Evolutionary conservation across 2,113 vertebrate species (phyloP).

Genomic region (Spea bombifrons): DNA sequence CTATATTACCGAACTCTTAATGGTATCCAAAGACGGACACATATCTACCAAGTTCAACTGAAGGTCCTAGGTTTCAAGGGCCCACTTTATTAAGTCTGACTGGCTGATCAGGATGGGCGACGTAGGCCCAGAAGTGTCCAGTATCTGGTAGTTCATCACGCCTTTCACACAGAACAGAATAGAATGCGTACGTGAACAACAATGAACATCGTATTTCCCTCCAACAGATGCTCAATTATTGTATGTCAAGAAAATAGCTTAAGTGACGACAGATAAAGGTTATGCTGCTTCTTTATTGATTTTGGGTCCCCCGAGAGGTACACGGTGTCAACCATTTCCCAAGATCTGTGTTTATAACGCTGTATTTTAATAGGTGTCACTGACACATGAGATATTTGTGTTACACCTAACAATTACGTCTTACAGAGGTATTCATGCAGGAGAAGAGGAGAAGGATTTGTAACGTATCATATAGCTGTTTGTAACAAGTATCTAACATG

Average conservation of each 20-base stretch:
- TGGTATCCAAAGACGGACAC: too few species aligned
- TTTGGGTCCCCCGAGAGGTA: not conserved
- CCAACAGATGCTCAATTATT: constrained; percentile 19
- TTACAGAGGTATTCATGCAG: not conserved
- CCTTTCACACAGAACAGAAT: too few species aligned
- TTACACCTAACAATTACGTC: constrained; percentile 32
- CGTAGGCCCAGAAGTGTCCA: too few species aligned
- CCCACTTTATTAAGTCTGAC: too few species aligned
- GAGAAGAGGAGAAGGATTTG: not conserved
- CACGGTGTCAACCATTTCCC: constrained; percentile 7
- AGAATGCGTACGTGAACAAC: not conserved
- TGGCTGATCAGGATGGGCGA: too few species aligned
- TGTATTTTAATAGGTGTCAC: constrained; percentile 30
- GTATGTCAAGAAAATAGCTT: constrained; percentile 27
- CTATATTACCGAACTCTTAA: too few species aligned
- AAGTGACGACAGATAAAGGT: constrained; percentile 35
- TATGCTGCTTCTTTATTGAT: constrained; percentile 26
- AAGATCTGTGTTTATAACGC: constrained; percentile 31
- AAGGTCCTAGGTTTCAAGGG: too few species aligned
- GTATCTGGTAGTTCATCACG: too few species aligned
- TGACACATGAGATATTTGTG: constrained; percentile 21
- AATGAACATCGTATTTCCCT: not conserved
- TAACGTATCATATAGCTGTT: not conserved
- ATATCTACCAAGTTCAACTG: too few species aligned
- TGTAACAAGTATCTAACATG: constrained; percentile 19